A percentile compares a stretch with the other conserved stretches of the same genome.
Evolutionary conservation across 2,797 vertebrate species (phyloP).

Genomic region (Mus minutoides): DNA sequence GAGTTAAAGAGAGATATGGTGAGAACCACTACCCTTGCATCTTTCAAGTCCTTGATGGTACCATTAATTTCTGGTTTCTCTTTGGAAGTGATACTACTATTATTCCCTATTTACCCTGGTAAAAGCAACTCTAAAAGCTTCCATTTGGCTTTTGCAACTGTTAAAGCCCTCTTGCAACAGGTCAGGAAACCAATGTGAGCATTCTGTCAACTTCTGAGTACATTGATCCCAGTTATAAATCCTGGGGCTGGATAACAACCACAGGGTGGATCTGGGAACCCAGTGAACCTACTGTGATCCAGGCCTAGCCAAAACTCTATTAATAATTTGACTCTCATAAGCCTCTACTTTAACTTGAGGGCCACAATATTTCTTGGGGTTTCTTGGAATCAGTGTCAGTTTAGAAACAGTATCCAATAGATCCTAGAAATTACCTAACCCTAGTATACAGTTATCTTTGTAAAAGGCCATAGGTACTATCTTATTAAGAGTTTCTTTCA

Average conservation of each 20-base stretch:
- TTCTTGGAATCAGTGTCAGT: neutral
- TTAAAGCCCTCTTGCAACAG: neutral
- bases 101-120: neutral
- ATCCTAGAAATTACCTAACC: neutral
- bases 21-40: neutral
- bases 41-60: neutral
- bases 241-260: neutral
- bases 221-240: neutral
- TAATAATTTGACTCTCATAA: neutral
- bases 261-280: neutral
- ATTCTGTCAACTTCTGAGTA: neutral
- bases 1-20: neutral
- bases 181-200: neutral
- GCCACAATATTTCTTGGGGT: neutral
- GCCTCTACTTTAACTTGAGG: neutral
- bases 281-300: neutral
- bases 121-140: neutral
- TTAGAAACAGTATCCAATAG: neutral
- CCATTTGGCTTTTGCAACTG: neutral
- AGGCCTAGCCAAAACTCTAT: neutral
- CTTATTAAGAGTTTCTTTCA: neutral
- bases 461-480: neutral
- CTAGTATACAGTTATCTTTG: neutral
- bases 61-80: neutral
- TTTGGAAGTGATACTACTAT: too few species aligned